These are phyloP conservation scores for Anadara kagoshimensis DNA, from an alignment of 1,140 invertebrate species.

Conservation along the genomic window DNA sequence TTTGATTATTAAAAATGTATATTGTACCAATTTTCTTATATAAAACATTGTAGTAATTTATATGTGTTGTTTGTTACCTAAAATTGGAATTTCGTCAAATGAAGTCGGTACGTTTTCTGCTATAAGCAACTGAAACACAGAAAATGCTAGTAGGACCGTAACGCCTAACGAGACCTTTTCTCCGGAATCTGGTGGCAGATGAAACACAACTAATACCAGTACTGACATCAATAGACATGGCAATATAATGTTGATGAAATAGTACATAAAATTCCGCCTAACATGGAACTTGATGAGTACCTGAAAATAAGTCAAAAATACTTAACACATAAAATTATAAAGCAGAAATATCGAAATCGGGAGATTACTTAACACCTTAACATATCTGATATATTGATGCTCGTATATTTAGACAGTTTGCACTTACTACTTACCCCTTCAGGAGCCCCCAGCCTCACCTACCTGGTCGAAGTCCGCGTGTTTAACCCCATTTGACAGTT, in stretches of 20 bases:
- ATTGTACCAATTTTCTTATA: no score
- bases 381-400: no score
- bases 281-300: constrained; percentile 21
- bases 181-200: constrained; percentile 54
- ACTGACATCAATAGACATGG: constrained; percentile 37
- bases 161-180: constrained; percentile 44
- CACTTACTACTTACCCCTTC: no score
- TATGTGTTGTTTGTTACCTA: constrained; percentile 29
- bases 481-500: no score
- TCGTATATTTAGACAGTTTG: no score
- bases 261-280: constrained; percentile 11
- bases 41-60: no score
- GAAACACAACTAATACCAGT: constrained; percentile 53
- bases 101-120: constrained; percentile 36
- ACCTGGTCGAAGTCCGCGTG: no score
- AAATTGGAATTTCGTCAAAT: constrained; percentile 20
- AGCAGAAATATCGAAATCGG: neutral
- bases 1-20: no score
- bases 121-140: constrained; percentile 44
- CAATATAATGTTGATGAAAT: constrained; percentile 33
- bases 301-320: neutral
- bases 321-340: neutral
- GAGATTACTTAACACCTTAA: no score
- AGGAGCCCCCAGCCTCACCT: no score
- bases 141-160: constrained; percentile 40